These are phyloP conservation scores for Megaceryle alcyon DNA, from an alignment of 2,797 vertebrate genomes.

Conservation along the genomic window DNA sequence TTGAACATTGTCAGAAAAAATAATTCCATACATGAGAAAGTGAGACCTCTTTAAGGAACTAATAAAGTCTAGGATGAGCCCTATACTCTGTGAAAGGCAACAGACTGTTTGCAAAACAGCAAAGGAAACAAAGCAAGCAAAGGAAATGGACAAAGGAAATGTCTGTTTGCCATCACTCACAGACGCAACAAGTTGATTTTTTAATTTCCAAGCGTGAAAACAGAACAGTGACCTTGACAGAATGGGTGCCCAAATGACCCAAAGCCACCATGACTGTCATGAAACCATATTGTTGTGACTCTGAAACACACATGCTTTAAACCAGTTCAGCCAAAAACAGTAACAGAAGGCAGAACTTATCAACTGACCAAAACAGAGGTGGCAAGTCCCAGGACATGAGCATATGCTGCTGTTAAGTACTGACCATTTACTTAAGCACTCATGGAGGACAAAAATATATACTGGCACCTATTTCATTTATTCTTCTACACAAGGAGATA, in stretches of 20 bases:
- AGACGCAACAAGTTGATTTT: background rate
- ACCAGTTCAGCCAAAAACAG: too few relatives aligned
- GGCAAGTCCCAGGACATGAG: background rate
- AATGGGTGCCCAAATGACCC: background rate
- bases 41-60: background rate
- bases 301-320: too few relatives aligned
- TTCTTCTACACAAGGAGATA: background rate
- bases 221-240: background rate
- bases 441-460: background rate
- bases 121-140: background rate
- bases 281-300: background rate
- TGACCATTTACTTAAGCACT: background rate
- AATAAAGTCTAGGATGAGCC: background rate
- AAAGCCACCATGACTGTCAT: background rate
- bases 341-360: background rate
- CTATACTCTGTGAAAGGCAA: background rate
- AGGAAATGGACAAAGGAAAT: background rate
- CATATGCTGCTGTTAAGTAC: background rate
- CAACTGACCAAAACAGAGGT: background rate
- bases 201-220: background rate
- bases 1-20: background rate
- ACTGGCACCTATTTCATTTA: background rate
- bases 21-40: background rate
- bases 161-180: background rate
- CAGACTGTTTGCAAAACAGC: background rate